A percentile compares a stretch with the other conserved stretches of the same genome.
Evolutionary conservation across 2,113 vertebrate genomes (phyloP).

Genomic region (Calidris pugnax): DNA sequence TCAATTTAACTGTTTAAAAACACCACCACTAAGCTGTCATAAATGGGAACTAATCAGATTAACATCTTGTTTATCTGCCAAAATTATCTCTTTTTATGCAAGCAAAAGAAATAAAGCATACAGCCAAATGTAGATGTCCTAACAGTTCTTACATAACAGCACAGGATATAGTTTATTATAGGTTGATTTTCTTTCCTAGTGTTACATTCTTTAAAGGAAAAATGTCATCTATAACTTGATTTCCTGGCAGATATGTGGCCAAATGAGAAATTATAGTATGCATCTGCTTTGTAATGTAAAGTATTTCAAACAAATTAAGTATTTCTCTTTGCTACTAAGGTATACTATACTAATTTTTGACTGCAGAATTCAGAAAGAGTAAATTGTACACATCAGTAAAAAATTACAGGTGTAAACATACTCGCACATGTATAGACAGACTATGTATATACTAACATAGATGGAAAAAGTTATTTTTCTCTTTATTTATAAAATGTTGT

Average conservation of each 20-base stretch:
- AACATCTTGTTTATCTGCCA: conserved; percentile 60
- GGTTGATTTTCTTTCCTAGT: not conserved
- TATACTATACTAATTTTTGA: not conserved
- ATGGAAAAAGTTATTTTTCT: not conserved
- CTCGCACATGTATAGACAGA: fast-evolving
- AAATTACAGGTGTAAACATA: not conserved
- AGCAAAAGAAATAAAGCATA: conserved; percentile 56
- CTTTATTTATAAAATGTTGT: not conserved
- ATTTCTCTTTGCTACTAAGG: not conserved
- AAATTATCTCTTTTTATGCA: conserved; percentile 51
- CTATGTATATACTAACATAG: not conserved
- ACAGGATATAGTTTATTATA: not conserved
- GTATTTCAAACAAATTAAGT: not conserved
- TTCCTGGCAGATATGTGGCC: not conserved
- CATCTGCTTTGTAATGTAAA: not conserved
- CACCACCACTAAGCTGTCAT: conserved; percentile 39
- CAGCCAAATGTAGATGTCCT: not conserved
- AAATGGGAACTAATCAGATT: conserved; percentile 61
- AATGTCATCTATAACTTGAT: not conserved
- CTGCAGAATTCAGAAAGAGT: not conserved
- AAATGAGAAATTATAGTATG: not conserved
- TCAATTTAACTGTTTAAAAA: conserved; percentile 70
- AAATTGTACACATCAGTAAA: not conserved
- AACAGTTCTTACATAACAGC: not conserved
- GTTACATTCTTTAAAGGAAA: not conserved